Conservation (phyloP, 92 coral and sea anemone genomes). For the Epizoanthus ramosus region DNA sequence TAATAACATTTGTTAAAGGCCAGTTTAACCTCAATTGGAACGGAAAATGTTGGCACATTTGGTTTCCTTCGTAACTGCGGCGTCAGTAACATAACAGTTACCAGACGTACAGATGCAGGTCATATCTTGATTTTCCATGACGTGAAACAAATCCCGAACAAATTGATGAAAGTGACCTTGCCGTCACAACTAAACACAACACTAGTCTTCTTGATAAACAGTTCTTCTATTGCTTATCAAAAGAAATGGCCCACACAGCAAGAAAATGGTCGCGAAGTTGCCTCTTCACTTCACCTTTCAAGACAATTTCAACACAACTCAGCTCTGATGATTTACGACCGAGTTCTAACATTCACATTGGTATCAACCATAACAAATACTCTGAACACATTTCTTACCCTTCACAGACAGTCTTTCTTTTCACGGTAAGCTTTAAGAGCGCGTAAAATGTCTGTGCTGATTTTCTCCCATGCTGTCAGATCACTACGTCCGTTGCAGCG, state of each 20-base stretch:
- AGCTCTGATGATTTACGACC: slow-evolving; percentile 5
- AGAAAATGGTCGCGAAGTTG: not conserved
- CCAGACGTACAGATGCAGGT: not conserved
- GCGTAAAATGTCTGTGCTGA: not conserved
- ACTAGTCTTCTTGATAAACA: not conserved
- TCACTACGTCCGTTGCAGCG: not conserved
- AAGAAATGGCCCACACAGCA: slow-evolving; percentile 18
- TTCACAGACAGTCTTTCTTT: not conserved
- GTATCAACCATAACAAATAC: too few species aligned
- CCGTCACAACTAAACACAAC: not conserved
- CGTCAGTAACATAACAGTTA: not conserved
- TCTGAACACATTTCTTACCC: not conserved
- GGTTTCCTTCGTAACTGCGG: not conserved
- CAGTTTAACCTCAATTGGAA: slow-evolving; percentile 36
- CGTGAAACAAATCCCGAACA: not conserved
- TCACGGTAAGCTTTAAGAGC: not conserved
- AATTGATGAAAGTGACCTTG: not conserved
- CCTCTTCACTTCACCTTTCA: slow-evolving; percentile 16
- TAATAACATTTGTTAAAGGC: slow-evolving; percentile 12
- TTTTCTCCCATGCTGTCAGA: not conserved
- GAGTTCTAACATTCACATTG: too few species aligned
- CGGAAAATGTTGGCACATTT: slow-evolving; percentile 7
- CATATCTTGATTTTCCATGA: not conserved
- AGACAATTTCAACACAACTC: slow-evolving; percentile 7
- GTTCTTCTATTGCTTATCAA: not conserved